Conservation (phyloP, 1,140 invertebrate species). For the Eumeta japonica region DNA sequence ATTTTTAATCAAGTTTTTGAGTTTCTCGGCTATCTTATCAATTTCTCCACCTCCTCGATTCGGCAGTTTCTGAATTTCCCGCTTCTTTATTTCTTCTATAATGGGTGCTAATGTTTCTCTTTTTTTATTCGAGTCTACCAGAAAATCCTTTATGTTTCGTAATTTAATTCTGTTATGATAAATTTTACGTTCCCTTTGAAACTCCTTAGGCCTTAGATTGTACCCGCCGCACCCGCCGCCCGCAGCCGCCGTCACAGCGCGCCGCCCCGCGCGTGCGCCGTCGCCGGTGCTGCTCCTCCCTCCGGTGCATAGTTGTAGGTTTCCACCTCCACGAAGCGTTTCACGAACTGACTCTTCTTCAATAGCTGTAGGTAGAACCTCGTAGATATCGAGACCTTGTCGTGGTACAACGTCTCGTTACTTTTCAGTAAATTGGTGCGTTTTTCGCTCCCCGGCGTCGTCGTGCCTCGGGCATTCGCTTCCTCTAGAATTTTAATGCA, state of each 20-base stretch:
- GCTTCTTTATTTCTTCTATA: conserved; percentile 37
- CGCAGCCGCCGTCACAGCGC: too few species aligned
- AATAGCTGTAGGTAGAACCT: conserved; percentile 44
- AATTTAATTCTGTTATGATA: conserved; percentile 19
- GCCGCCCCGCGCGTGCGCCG: too few species aligned
- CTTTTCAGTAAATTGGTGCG: conserved; percentile 32
- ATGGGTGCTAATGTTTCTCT: conserved; percentile 43
- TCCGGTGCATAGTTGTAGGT: conserved; percentile 42
- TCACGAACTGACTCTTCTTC: conserved; percentile 39
- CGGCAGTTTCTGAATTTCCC: conserved; percentile 42
- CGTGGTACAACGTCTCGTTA: conserved; percentile 41
- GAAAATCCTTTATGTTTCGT: conserved; percentile 10
- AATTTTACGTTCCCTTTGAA: conserved; percentile 35
- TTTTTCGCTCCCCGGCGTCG: too few species aligned
- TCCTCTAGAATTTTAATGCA: too few species aligned
- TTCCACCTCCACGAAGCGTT: conserved; percentile 31
- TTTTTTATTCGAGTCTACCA: conserved; percentile 24
- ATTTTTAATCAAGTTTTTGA: conserved; percentile 34
- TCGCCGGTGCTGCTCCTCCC: too few species aligned
- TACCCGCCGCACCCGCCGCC: too few species aligned
- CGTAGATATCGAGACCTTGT: conserved; percentile 44
- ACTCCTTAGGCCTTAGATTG: conserved; percentile 38
- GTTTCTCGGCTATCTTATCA: conserved; percentile 48
- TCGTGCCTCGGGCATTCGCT: too few species aligned
- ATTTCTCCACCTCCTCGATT: conserved; percentile 36